These are phyloP conservation scores for Pangasius djambal DNA, from an alignment of 2,797 vertebrate species.

Conservation along the genomic window DNA sequence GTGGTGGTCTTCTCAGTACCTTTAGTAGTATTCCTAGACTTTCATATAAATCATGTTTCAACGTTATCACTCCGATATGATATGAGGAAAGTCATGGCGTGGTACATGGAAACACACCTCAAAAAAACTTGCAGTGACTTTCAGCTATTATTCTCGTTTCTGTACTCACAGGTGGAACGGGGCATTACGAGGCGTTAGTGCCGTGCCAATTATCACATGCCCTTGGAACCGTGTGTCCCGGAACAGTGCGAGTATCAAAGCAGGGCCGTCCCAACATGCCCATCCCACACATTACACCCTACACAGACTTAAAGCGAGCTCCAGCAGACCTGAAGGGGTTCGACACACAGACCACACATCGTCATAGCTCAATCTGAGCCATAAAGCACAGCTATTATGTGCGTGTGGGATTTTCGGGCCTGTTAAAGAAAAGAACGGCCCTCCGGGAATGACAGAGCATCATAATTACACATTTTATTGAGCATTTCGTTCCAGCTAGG, in stretches of 20 bases:
- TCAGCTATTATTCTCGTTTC: not conserved
- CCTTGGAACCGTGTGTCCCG: constrained; percentile 59
- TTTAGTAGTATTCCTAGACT: not conserved
- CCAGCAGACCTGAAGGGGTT: constrained; percentile 48
- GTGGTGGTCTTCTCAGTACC: constrained; percentile 31
- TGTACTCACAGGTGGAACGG: constrained; percentile 42
- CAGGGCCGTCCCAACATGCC: constrained; percentile 51
- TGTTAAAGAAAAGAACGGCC: constrained; percentile 61
- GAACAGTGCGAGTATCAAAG: constrained; percentile 53
- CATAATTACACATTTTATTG: constrained; percentile 83
- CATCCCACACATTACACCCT: constrained; percentile 53
- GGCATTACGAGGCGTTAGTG: constrained; percentile 57
- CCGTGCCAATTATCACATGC: constrained; percentile 58
- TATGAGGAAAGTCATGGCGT: not conserved
- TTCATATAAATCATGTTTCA: constrained; percentile 3
- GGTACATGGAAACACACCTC: not conserved
- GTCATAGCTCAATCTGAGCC: constrained; percentile 74
- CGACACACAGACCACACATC: constrained; percentile 78
- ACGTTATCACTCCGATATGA: not conserved
- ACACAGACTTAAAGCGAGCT: constrained; percentile 61
- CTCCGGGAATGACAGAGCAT: constrained; percentile 78
- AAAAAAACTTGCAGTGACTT: not conserved
- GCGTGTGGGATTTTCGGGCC: constrained; percentile 73
- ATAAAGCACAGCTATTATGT: constrained; percentile 78
- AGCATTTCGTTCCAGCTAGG: constrained; percentile 80